phyloP scores from a whole-genome alignment of 2,797 vertebrate genomes.

The Sebastolobus alascanus region DNA sequence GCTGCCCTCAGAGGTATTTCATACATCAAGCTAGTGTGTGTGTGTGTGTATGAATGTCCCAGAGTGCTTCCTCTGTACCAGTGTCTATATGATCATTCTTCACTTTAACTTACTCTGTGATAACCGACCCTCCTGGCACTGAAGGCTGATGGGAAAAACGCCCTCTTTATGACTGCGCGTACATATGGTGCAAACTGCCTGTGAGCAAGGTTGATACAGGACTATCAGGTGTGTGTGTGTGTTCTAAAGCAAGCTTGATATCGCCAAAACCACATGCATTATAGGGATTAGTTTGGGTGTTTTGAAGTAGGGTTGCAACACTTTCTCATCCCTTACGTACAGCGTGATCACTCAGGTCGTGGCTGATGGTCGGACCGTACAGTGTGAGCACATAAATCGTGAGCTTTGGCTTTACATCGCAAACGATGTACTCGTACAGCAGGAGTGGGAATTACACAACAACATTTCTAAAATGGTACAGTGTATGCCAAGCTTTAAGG shows the following conservation, averaged over 20 bases:
- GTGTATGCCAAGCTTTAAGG: too few species aligned
- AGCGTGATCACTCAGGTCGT: too few species aligned
- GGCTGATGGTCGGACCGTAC: too few species aligned
- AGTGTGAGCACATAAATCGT: too few species aligned
- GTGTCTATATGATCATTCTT: conserved; percentile 11
- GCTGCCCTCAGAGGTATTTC: neutral
- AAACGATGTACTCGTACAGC: too few species aligned
- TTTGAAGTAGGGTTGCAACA: neutral
- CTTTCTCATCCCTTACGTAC: neutral
- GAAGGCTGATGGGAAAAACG: conserved; percentile 23
- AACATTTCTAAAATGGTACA: too few species aligned
- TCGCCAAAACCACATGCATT: neutral
- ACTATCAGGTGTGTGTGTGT: neutral
- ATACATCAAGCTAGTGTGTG: conserved; percentile 4
- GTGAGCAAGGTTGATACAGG: conserved; percentile 15
- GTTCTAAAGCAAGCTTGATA: too few species aligned
- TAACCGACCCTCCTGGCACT: neutral
- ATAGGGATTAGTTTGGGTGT: neutral
- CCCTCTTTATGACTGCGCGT: neutral
- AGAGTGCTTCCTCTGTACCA: neutral
- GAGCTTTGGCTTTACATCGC: too few species aligned
- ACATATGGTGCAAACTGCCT: neutral
- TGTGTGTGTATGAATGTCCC: conserved; percentile 5
- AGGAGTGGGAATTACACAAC: too few species aligned
- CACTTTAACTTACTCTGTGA: conserved; percentile 26